Evolutionary conservation across 2,113 vertebrate genomes (phyloP).

Genomic region (Burhinus bistriatus): DNA sequence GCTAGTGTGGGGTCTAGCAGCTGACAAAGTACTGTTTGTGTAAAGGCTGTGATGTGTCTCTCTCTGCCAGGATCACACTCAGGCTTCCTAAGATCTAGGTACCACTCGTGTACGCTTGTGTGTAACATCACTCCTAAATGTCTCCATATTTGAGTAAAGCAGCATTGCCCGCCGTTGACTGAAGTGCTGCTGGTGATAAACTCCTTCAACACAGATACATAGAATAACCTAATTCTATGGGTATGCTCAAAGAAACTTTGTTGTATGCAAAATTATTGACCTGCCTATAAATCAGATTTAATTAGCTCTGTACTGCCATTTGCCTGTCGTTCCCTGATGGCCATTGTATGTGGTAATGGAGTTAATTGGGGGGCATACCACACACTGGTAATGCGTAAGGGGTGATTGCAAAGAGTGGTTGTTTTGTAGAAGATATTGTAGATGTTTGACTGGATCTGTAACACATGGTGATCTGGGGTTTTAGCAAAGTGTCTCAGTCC

Average conservation of each 20-base stretch:
- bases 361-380: no score
- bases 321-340: background rate
- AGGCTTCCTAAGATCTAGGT: background rate
- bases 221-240: background rate
- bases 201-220: background rate
- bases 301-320: background rate
- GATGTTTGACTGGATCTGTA: background rate
- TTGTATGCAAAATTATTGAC: background rate
- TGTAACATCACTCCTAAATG: background rate
- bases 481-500: background rate
- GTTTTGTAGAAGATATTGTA: background rate
- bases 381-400: fast-evolving
- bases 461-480: background rate
- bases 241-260: fast-evolving
- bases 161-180: background rate
- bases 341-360: background rate
- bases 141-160: background rate
- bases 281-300: background rate
- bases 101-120: background rate
- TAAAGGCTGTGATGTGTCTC: background rate
- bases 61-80: background rate
- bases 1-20: background rate
- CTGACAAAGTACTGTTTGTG: background rate
- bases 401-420: background rate
- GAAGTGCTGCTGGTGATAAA: background rate